These are phyloP conservation scores for Origma solitaria DNA, from an alignment of 2,113 vertebrate genomes.

Conservation along the genomic window DNA sequence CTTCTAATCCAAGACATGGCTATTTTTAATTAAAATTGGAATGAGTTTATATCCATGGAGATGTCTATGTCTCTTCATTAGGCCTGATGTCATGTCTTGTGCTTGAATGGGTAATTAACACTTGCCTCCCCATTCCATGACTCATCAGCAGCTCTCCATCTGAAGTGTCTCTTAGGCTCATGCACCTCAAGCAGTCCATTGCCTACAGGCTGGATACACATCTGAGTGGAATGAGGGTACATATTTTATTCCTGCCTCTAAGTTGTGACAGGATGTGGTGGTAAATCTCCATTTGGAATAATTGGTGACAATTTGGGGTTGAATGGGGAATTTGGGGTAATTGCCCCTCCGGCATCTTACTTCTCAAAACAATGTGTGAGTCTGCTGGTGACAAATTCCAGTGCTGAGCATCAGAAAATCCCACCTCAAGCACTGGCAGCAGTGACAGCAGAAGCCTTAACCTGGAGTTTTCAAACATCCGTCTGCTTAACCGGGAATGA, in stretches of 20 bases:
- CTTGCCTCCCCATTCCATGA: not conserved
- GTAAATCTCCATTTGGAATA: not conserved
- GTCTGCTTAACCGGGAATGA: not conserved
- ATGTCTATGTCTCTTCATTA: not conserved
- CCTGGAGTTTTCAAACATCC: not conserved
- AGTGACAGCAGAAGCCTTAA: not conserved
- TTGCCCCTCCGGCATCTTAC: not conserved
- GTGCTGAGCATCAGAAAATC: not conserved
- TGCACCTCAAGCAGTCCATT: not conserved
- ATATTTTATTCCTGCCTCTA: not conserved
- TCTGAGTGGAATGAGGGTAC: not conserved
- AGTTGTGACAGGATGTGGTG: not conserved
- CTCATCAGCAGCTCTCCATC: not conserved
- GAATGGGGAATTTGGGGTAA: not conserved
- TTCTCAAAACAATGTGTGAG: not conserved
- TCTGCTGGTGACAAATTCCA: not conserved
- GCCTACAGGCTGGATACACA: not conserved
- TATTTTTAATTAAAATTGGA: not conserved
- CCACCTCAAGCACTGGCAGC: rapidly evolving
- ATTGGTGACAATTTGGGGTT: not conserved
- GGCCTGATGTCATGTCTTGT: not conserved
- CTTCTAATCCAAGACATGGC: not conserved
- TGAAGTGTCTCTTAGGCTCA: not conserved
- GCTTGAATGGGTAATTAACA: not conserved
- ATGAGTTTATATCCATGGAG: not conserved